phyloP scores from a whole-genome alignment of 2,797 vertebrate genomes.

The Clangula hyemalis region DNA sequence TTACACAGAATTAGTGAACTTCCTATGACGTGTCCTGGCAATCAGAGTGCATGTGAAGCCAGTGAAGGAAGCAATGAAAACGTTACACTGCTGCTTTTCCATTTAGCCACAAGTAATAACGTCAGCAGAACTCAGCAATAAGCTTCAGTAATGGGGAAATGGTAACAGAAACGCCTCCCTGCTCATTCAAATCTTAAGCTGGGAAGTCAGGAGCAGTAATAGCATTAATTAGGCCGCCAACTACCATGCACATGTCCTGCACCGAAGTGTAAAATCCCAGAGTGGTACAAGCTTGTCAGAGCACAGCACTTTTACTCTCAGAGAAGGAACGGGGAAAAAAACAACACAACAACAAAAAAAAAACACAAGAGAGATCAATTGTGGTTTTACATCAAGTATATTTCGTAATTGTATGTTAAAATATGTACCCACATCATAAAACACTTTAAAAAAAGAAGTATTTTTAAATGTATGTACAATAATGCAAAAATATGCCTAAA shows the following conservation, averaged over 20 bases:
- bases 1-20: neutral
- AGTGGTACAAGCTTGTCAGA: neutral
- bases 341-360: neutral
- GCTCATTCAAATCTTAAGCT: constrained; percentile 2
- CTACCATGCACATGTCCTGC: neutral
- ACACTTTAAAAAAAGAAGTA: constrained; percentile 27
- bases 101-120: neutral
- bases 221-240: neutral
- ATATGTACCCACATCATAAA: constrained; percentile 57
- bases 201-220: neutral
- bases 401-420: constrained; percentile 56
- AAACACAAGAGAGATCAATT: neutral
- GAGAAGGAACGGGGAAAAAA: neutral
- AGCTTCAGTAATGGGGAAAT: neutral
- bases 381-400: constrained; percentile 46
- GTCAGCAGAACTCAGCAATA: neutral
- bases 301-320: neutral
- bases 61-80: neutral
- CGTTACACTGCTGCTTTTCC: neutral
- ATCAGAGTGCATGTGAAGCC: neutral
- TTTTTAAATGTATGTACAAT: constrained; percentile 53
- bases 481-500: constrained; percentile 70
- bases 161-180: neutral
- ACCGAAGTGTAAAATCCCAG: neutral
- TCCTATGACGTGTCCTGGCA: neutral